These are phyloP conservation scores for Brachionus rotundiformis DNA, from an alignment of 1,140 invertebrate genomes.

Conservation along the genomic window DNA sequence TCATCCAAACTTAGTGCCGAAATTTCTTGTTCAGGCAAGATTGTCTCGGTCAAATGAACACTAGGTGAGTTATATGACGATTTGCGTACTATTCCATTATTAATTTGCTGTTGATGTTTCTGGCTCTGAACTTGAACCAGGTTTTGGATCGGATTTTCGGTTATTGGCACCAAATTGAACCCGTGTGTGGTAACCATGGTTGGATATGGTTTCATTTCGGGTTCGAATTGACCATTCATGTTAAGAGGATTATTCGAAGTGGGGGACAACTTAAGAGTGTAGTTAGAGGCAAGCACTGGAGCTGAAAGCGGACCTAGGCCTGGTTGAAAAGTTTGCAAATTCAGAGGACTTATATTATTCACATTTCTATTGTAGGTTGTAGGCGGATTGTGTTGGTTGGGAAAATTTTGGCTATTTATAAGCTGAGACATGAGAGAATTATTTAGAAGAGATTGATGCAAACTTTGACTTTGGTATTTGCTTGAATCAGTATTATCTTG, in stretches of 20 bases:
- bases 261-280: not conserved
- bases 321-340: not conserved
- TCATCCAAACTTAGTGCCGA: not conserved
- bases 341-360: not conserved
- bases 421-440: conserved; percentile 9
- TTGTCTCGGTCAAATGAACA: not conserved
- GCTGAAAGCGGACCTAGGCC: not conserved
- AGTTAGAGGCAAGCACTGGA: not conserved
- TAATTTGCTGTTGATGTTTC: not conserved
- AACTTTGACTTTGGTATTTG: not conserved
- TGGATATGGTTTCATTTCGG: conserved; percentile 4
- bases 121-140: not conserved
- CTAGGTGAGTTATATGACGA: not conserved
- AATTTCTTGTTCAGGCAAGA: not conserved
- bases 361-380: not conserved
- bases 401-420: not conserved
- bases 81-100: not conserved
- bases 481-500: not conserved
- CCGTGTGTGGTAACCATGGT: not conserved
- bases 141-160: not conserved
- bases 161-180: not conserved
- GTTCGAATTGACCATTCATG: not conserved
- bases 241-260: not conserved
- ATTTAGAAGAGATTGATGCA: not conserved
- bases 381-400: not conserved